Percentiles rank a stretch among this genome's conserved stretches.
Evolutionary conservation across 2,888 invertebrate species (phyloP).

Genomic region (Chrysodeixis includens): DNA sequence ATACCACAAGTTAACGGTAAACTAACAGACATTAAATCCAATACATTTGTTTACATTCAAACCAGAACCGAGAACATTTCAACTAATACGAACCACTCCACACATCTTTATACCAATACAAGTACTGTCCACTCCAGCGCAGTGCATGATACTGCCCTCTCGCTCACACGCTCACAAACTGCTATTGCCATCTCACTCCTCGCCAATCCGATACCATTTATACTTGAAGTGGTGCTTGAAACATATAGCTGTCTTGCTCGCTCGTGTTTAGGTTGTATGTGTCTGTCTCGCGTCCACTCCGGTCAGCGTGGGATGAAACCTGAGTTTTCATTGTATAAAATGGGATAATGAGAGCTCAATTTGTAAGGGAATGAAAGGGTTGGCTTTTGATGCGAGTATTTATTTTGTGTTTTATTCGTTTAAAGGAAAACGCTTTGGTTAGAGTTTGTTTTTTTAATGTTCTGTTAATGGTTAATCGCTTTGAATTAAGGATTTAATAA

Average conservation of each 20-base stretch:
- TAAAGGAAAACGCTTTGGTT: conserved; percentile 38
- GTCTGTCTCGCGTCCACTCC: conserved; percentile 71
- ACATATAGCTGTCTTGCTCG: conserved; percentile 68
- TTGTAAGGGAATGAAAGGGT: conserved; percentile 56
- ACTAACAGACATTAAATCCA: conserved; percentile 32
- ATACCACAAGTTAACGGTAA: conserved; percentile 26
- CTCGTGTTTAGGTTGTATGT: conserved; percentile 56
- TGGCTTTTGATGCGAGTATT: conserved; percentile 56
- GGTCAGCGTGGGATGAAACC: conserved; percentile 80
- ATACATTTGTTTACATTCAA: conserved; percentile 36
- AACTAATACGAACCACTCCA: conserved; percentile 49
- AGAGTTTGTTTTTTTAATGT: conserved; percentile 27
- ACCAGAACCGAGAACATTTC: conserved; percentile 34
- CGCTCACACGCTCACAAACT: conserved; percentile 41
- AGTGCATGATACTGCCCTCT: conserved; percentile 36
- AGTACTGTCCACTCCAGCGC: conserved; percentile 61
- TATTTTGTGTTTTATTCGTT: conserved; percentile 50
- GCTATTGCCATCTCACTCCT: conserved; percentile 62
- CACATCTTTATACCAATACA: conserved; percentile 49
- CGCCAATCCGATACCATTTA: conserved; percentile 85
- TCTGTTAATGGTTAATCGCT: conserved; percentile 2
- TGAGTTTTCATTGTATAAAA: conserved; percentile 77
- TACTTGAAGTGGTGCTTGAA: conserved; percentile 80
- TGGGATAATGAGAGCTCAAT: conserved; percentile 65
- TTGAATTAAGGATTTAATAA: not conserved